Base-by-base conservation (phyloP, 2,113 vertebrate species). In the Thryonomys swinderianus region DNA sequence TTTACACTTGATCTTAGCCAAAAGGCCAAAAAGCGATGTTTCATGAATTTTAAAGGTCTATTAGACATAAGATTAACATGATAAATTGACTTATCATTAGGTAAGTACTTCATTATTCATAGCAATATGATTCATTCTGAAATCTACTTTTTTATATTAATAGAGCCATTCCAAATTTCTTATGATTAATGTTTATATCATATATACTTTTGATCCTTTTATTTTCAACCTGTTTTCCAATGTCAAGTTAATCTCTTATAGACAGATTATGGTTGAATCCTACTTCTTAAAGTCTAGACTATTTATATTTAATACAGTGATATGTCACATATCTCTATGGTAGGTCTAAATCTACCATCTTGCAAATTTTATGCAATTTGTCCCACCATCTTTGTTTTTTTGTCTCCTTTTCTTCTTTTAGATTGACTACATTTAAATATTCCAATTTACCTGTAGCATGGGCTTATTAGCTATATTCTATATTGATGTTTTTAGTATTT, bases 351-450 rank as follows among this genome's bases (percentile, higher is more conserved):
- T 59, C 27, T 74, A 37, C 25, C 18, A 48, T 37, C 40, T 91
- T 91, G 23, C n/a, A 67, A 61, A 74, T 37, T 74, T 30, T 71
- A 88, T 90, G 84, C 53, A 67, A 78, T 59, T 78, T 93, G 40
- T 66, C 13, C 32, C 30, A 80, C 61, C 40, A 59, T 40, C 20
- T 93, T 48, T 61, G 18, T 45, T 84, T 81, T 61, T 37, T 51
- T 73, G 2, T 16, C 27, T 83, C 20, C 73, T 89, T 59, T 73
- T 90, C 34, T 92, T 94, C 66, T 88, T 79, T 14, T 55, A 82
- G 61, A 76, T 79, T 45, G 85, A 37, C 40, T 32, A 34, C 55
- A 53, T 96, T 37, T 81, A 69, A 84, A 53, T 48, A 91, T 27
- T 85, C 67, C 23, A 62, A 16, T 57, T 42, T 80, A 90, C 76